Evolutionary conservation across 2,113 vertebrate species (phyloP), one percentile per base, ranked within the genome.

Genomic region (Nothocercus julius): DNA sequence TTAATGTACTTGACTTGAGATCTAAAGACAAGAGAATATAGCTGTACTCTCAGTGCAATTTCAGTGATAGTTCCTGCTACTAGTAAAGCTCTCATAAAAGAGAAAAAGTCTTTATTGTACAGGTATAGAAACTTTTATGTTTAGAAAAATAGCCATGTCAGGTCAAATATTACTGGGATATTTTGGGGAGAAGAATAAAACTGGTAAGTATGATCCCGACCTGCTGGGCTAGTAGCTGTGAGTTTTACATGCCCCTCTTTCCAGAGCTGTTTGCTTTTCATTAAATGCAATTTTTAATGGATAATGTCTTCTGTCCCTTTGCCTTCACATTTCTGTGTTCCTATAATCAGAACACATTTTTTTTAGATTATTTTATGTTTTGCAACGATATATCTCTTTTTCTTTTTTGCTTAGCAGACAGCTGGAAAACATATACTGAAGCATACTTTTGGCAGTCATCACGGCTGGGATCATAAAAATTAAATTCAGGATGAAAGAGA

Each of bases 401-500:
- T 45, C 75, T 83, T 85, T 84, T 63, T 44, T 7, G 10, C 34
- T 87, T 72, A 90, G 24, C 34, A 81, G 56, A 16, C 75, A 58
- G 38, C 45, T 87, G 86, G 76, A 73, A 95, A 84, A 93, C 77
- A 83, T 87, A 73, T 21, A 34, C 34, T 25, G 66, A 82, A 76
- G 73, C 21, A 7, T 47, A 34, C 17, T 78, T 92, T 94, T 95
- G 90, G 82, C 93, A 85, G 75, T 82, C 28, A 11, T 54, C 45
- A 24, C 9, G 45, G 13, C 54, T 83, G 34, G 45, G 80, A 76
- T 75, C 58, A 49, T 92, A 28, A 74, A 94, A 92, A 42, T 67
- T 85, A 87, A 90, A 42, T 24, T 8, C 28, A 36, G 54, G 53
- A 76, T 96, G 63, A 87, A 93, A 89, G 90, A 78, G 76, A 89